Percentiles rank a stretch among this genome's conserved stretches.
These are phyloP conservation scores for Suncus etruscus DNA, from an alignment of 2,113 vertebrate species.

Conservation along the genomic window DNA sequence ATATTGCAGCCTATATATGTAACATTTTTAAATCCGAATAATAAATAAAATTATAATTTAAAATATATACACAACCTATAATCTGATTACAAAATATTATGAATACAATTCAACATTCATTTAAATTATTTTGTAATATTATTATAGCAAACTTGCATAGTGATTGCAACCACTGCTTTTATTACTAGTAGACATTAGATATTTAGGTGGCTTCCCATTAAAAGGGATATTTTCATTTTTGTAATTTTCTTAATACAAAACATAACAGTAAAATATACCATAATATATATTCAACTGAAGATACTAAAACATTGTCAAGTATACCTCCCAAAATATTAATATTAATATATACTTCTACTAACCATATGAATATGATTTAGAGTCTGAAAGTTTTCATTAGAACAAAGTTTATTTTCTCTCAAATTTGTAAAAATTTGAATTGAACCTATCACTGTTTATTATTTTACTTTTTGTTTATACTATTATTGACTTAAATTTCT, in stretches of 20 bases:
- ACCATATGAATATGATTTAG: not conserved
- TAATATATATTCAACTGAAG: slow-evolving; percentile 11
- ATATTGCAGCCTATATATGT: not conserved
- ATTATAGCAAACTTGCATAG: not conserved
- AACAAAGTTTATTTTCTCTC: not conserved
- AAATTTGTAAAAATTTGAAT: slow-evolving; percentile 15
- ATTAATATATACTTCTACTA: not conserved
- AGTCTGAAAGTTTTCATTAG: too few relatives aligned
- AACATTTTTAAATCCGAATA: not conserved
- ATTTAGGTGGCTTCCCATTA: not conserved
- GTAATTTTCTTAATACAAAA: slow-evolving; percentile 4
- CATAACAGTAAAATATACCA: not conserved
- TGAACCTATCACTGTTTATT: not conserved
- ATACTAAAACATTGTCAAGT: slow-evolving; percentile 15
- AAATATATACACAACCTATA: not conserved
- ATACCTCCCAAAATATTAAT: not conserved
- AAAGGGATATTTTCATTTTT: too few relatives aligned
- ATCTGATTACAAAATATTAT: not conserved
- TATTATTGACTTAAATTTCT: not conserved
- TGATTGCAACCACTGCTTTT: not conserved
- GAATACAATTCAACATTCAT: not conserved
- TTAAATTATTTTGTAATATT: not conserved
- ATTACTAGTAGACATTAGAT: not conserved
- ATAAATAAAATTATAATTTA: not conserved
- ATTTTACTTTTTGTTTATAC: not conserved